Evolutionary conservation across 2,113 vertebrate genomes (phyloP).

Genomic region (Macquaria ambigua): DNA sequence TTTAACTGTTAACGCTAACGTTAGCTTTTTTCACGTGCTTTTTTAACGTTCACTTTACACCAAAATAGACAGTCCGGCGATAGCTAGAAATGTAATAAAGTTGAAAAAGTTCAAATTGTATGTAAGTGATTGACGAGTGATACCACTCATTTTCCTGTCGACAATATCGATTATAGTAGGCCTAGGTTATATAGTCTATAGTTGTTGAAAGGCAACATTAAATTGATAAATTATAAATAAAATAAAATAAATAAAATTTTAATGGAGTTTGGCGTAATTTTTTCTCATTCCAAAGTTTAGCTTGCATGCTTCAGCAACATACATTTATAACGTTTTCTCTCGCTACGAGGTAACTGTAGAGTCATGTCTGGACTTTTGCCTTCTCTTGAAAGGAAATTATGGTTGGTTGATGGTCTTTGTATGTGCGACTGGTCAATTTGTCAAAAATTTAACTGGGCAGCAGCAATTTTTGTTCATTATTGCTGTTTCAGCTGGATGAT

Average conservation of each 20-base stretch:
- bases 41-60: background rate
- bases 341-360: background rate
- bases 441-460: background rate
- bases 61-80: too few relatives aligned
- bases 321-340: background rate
- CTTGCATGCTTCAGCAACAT: conserved; percentile 39
- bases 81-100: background rate
- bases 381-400: conserved; percentile 59
- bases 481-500: background rate
- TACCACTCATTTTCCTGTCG: background rate
- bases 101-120: background rate
- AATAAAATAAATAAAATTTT: too few relatives aligned
- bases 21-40: background rate
- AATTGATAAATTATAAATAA: too few relatives aligned
- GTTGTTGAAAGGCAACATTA: conserved; percentile 30
- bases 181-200: too few relatives aligned
- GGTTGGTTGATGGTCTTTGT: background rate
- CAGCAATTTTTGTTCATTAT: background rate
- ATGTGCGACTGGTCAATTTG: background rate
- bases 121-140: background rate
- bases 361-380: conserved; percentile 78
- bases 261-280: background rate
- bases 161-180: too few relatives aligned
- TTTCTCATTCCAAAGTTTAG: background rate
- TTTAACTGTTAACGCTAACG: background rate